Evolutionary conservation across 2,113 vertebrate genomes (phyloP).

Genomic region (Apodemus speciosus): DNA sequence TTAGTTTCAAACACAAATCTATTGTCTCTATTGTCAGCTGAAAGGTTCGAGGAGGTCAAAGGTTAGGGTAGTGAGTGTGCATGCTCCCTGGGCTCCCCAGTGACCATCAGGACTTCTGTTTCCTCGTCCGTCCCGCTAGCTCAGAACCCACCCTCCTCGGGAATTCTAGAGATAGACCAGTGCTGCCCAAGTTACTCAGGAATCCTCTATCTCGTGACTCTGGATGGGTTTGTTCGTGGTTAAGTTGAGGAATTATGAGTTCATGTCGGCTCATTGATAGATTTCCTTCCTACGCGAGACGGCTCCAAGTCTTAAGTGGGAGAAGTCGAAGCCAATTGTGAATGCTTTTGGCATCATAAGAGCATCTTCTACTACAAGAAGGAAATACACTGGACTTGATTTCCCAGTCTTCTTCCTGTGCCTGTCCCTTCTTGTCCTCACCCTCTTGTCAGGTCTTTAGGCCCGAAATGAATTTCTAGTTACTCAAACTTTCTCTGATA

Average conservation of each 20-base stretch:
- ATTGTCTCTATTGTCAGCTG: not conserved
- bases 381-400: not conserved
- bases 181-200: not conserved
- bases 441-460: not conserved
- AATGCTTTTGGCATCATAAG: not conserved
- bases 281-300: not conserved
- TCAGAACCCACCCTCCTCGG: not conserved
- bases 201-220: not conserved
- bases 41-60: not conserved
- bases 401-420: not conserved
- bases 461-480: not conserved
- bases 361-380: not conserved
- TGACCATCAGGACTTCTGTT: not conserved
- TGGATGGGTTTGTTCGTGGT: not conserved
- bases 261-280: not conserved
- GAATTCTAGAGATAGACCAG: not conserved
- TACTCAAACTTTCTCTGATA: constrained; percentile 31
- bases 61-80: not conserved
- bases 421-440: no score
- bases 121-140: not conserved
- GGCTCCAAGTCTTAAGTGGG: not conserved
- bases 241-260: not conserved
- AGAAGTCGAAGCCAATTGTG: not conserved
- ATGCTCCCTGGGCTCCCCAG: not conserved
- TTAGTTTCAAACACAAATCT: not conserved